Conservation (phyloP, 2,888 invertebrate species). For the Oscheius myriophilus region DNA sequence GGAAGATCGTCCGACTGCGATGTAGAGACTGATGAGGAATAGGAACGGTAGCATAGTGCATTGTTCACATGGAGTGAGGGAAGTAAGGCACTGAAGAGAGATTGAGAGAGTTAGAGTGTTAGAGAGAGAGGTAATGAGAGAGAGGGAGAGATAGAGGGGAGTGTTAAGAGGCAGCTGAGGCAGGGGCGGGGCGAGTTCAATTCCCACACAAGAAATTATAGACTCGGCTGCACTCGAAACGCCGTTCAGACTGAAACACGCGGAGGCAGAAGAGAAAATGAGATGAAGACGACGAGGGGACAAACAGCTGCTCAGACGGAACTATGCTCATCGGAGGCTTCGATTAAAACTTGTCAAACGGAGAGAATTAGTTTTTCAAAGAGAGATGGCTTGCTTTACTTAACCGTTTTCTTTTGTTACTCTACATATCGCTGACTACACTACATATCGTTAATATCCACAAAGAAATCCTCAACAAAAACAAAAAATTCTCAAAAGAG, state of each 20-base stretch:
- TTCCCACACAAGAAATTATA: conserved; percentile 1
- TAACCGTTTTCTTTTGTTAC: no score
- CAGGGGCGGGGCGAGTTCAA: neutral
- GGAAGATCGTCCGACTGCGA: neutral
- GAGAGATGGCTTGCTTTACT: no score
- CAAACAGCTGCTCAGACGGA: no score
- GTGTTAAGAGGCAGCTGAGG: neutral
- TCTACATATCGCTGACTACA: no score
- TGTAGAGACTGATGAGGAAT: conserved; percentile 16
- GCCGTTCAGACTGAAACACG: conserved; percentile 4
- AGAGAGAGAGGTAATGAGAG: neutral
- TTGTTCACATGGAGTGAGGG: conserved; percentile 13
- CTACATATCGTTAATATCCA: no score
- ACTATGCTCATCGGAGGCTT: no score
- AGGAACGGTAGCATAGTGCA: conserved; percentile 18
- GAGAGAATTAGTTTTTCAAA: no score
- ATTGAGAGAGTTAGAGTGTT: neutral
- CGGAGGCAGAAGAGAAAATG: conserved; percentile 7
- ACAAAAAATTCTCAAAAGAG: no score
- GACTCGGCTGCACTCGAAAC: neutral
- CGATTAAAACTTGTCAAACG: no score
- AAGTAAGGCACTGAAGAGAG: neutral
- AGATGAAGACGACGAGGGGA: no score
- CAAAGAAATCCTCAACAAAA: no score
- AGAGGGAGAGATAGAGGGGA: neutral